Evolutionary conservation across 1,140 invertebrate species (phyloP).

Genomic region (Battus philenor): DNA sequence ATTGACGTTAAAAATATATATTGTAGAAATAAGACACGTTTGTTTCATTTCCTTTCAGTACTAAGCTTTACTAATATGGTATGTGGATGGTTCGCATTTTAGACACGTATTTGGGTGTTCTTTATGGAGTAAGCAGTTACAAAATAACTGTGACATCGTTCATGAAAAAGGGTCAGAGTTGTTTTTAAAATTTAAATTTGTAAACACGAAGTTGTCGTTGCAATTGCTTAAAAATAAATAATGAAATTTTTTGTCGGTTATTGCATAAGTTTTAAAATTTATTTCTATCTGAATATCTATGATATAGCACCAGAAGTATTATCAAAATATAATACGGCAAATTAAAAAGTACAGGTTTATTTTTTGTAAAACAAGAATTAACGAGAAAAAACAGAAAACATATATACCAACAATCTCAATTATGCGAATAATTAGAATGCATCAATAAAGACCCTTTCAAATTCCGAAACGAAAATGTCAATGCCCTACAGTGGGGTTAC

Average conservation of each 20-base stretch:
- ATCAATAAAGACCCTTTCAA: slow-evolving; percentile 7
- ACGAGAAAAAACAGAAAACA: too few species aligned
- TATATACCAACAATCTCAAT: too few species aligned
- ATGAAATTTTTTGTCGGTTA: too few species aligned
- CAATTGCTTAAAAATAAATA: too few species aligned
- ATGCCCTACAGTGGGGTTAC: slow-evolving; percentile 3
- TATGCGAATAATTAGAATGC: not conserved
- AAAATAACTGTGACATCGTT: slow-evolving; percentile 45
- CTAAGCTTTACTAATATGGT: slow-evolving; percentile 50
- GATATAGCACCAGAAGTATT: too few species aligned
- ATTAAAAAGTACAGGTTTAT: too few species aligned
- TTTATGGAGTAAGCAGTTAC: slow-evolving; percentile 45
- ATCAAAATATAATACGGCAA: too few species aligned
- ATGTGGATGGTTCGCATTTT: slow-evolving; percentile 45
- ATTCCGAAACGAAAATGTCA: slow-evolving; percentile 18
- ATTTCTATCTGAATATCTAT: too few species aligned
- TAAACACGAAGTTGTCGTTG: slow-evolving; percentile 32
- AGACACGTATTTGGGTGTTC: slow-evolving; percentile 44
- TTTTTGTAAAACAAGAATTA: too few species aligned
- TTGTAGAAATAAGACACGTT: slow-evolving; percentile 49
- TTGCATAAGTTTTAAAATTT: too few species aligned
- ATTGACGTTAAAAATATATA: slow-evolving; percentile 22
- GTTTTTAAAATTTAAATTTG: too few species aligned
- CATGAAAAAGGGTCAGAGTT: slow-evolving; percentile 24
- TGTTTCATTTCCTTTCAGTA: slow-evolving; percentile 59